Percentiles rank a stretch among this genome's conserved stretches.
These are phyloP conservation scores for Papilio machaon DNA, from an alignment of 1,140 invertebrate genomes.

Conservation along the genomic window DNA sequence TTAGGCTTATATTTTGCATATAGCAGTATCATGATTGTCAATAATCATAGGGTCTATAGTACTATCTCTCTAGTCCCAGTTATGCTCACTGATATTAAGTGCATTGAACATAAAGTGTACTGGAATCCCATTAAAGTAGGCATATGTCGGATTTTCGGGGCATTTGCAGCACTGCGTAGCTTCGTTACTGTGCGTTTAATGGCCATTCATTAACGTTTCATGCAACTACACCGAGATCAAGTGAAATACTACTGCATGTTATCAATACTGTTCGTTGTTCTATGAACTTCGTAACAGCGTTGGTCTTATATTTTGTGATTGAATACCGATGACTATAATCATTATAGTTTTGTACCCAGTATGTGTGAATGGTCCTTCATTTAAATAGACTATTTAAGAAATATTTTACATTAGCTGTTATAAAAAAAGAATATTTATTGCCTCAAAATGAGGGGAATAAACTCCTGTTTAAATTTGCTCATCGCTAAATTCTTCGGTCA, in stretches of 20 bases:
- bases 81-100: neutral
- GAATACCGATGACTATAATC: neutral
- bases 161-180: neutral
- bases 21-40: neutral
- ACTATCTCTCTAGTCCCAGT: neutral
- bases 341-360: neutral
- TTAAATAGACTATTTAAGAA: neutral
- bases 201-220: slow-evolving; percentile 22
- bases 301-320: neutral
- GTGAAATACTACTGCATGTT: neutral
- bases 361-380: neutral
- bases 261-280: slow-evolving; percentile 2
- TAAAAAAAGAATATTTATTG: too few species aligned
- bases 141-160: slow-evolving; percentile 11
- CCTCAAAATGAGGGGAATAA: too few species aligned
- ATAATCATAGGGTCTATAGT: neutral
- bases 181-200: slow-evolving; percentile 20
- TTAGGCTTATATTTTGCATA: neutral
- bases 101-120: neutral
- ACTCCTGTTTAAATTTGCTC: too few species aligned
- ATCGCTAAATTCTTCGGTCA: too few species aligned
- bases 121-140: neutral
- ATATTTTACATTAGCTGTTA: too few species aligned
- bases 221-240: slow-evolving; percentile 8
- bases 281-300: neutral